These are phyloP conservation scores for Eupithecia abbreviata DNA, from an alignment of 2,888 invertebrate species.

Conservation along the genomic window DNA sequence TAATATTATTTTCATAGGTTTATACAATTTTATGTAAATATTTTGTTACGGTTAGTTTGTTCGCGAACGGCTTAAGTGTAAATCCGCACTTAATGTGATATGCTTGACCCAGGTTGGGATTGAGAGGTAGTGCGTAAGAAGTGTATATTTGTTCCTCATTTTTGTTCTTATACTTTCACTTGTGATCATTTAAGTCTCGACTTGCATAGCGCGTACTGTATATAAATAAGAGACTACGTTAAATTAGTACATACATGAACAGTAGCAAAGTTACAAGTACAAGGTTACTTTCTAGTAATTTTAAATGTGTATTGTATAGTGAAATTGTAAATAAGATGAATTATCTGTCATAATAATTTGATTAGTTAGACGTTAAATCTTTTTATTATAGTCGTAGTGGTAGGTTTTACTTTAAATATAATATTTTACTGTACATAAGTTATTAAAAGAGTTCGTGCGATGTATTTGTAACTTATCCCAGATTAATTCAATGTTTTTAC, in stretches of 20 bases:
- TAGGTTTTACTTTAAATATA: constrained; percentile 77
- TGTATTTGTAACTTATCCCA: constrained; percentile 48
- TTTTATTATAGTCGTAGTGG: constrained; percentile 80
- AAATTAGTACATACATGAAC: constrained; percentile 74
- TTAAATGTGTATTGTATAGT: constrained; percentile 78
- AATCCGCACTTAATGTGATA: constrained; percentile 73
- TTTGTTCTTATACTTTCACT: constrained; percentile 70
- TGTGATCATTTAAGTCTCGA: constrained; percentile 81
- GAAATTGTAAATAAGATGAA: constrained; percentile 82
- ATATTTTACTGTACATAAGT: constrained; percentile 75
- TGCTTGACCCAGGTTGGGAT: constrained; percentile 59
- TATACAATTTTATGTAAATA: constrained; percentile 78
- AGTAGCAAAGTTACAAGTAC: constrained; percentile 79
- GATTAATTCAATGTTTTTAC: constrained; percentile 58
- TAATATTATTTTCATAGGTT: constrained; percentile 76
- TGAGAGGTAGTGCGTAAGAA: constrained; percentile 73
- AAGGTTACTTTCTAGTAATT: constrained; percentile 81
- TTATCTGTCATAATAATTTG: constrained; percentile 82
- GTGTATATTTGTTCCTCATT: constrained; percentile 80
- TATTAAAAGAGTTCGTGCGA: constrained; percentile 52
- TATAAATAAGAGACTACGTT: constrained; percentile 66
- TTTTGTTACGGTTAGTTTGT: constrained; percentile 59
- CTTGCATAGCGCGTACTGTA: constrained; percentile 75
- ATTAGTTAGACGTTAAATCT: constrained; percentile 82
- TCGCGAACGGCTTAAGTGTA: constrained; percentile 73